A percentile compares a stretch with the other conserved stretches of the same genome.
phyloP scores from a whole-genome alignment of 2,797 vertebrate species.

The Crypturellus tataupa region DNA sequence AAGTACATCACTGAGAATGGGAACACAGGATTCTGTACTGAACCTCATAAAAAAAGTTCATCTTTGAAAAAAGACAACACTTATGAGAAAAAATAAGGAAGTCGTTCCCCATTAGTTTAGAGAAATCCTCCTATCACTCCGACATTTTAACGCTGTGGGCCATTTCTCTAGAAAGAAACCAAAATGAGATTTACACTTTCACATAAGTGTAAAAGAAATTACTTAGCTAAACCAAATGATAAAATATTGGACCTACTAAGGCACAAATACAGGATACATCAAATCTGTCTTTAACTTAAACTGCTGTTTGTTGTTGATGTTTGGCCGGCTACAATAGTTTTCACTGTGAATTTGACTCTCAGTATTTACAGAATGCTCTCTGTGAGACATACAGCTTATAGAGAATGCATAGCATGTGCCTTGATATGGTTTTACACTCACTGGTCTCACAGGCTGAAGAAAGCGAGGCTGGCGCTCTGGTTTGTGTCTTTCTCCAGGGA shows the following conservation, averaged over 20 bases:
- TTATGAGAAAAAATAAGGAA: not conserved
- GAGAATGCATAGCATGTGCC: not conserved
- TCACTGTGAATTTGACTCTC: not conserved
- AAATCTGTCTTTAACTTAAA: not conserved
- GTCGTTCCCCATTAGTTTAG: not conserved
- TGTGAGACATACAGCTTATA: not conserved
- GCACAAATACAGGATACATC: not conserved
- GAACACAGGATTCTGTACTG: too few relatives aligned
- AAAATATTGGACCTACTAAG: not conserved
- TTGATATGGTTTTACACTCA: not conserved
- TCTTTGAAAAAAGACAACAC: not conserved
- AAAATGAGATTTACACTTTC: not conserved
- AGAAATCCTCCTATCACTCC: not conserved
- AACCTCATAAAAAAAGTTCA: not conserved
- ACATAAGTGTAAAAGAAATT: not conserved
- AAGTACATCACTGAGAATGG: not conserved
- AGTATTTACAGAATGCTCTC: not conserved
- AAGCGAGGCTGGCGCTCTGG: not conserved
- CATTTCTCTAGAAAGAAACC: not conserved
- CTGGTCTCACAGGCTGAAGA: not conserved
- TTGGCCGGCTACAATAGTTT: not conserved
- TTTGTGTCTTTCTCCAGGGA: not conserved
- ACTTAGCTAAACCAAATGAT: not conserved
- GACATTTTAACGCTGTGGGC: not conserved
- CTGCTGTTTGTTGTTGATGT: not conserved